A percentile compares a stretch with the other conserved stretches of the same genome.
phyloP scores from a whole-genome alignment of 2,888 invertebrate species.

The Amphipoea lucens region DNA sequence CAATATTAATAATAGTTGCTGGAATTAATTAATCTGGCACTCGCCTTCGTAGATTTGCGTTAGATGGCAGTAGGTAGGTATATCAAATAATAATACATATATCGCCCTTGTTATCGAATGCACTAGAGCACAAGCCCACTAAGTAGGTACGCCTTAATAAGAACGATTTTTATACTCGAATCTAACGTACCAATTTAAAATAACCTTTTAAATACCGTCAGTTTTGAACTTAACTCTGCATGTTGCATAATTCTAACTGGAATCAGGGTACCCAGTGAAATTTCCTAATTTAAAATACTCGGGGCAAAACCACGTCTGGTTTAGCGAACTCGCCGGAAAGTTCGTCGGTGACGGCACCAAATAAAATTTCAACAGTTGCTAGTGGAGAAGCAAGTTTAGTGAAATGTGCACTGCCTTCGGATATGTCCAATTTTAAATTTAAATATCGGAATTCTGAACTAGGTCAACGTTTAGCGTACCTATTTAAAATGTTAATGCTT shows the following conservation, averaged over 20 bases:
- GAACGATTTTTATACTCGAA: neutral
- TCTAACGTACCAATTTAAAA: conserved; percentile 4
- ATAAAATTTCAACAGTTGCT: conserved; percentile 76
- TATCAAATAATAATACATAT: neutral
- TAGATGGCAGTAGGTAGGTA: neutral
- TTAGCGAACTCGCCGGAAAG: conserved; percentile 68
- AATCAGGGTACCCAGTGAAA: conserved; percentile 66
- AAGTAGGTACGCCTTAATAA: too few relatives aligned
- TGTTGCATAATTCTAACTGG: conserved; percentile 55
- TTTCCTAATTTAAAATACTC: conserved; percentile 75
- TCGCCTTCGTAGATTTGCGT: neutral
- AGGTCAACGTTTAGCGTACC: conserved; percentile 44
- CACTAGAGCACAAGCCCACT: neutral
- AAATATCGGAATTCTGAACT: conserved; percentile 67
- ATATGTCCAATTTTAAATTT: conserved; percentile 74
- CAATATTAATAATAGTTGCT: neutral
- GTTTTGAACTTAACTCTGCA: neutral
- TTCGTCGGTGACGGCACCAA: conserved; percentile 67
- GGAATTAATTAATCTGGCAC: conserved; percentile 1
- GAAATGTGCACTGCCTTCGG: conserved; percentile 70
- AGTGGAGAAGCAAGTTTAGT: conserved; percentile 62
- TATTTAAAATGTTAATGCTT: conserved; percentile 36
- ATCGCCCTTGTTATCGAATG: neutral
- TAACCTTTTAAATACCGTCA: neutral
- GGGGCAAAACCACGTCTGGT: conserved; percentile 62